phyloP scores from a whole-genome alignment of 2,797 vertebrate species.

The Enteromius radiatus region DNA sequence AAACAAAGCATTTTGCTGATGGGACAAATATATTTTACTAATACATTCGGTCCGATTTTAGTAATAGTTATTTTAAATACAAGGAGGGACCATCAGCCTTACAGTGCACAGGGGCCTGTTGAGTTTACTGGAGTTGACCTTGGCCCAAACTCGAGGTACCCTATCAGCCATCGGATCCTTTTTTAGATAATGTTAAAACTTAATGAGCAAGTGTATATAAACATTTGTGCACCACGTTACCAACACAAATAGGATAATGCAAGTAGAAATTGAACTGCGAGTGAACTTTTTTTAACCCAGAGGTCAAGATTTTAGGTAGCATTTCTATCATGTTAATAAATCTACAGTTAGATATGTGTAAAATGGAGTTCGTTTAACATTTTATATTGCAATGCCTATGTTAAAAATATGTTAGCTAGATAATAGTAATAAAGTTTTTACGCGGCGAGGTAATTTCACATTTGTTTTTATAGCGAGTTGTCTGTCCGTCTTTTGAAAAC shows the following conservation, averaged over 20 bases:
- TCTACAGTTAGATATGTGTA: not conserved
- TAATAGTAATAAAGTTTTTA: not conserved
- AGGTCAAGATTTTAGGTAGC: not conserved
- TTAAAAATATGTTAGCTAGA: not conserved
- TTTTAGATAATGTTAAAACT: not conserved
- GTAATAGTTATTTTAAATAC: not conserved
- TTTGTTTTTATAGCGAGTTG: not conserved
- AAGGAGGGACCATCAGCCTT: not conserved
- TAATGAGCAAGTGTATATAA: not conserved
- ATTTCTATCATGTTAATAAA: too few species aligned
- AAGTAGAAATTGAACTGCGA: not conserved
- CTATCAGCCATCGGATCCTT: not conserved
- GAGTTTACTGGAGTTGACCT: not conserved
- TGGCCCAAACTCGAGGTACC: not conserved
- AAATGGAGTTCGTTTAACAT: not conserved
- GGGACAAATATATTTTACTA: not conserved
- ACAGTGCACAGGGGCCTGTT: constrained; percentile 10
- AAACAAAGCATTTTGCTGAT: not conserved
- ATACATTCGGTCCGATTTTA: not conserved
- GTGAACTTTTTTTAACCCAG: not conserved
- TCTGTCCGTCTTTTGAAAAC: not conserved
- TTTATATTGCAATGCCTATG: not conserved
- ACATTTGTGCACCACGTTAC: not conserved
- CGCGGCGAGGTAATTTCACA: not conserved
- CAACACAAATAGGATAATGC: not conserved